A percentile compares a stretch with the other conserved stretches of the same genome.
Conservation (phyloP, 2,888 invertebrate species). For the Acanthacorydalis orientalis region DNA sequence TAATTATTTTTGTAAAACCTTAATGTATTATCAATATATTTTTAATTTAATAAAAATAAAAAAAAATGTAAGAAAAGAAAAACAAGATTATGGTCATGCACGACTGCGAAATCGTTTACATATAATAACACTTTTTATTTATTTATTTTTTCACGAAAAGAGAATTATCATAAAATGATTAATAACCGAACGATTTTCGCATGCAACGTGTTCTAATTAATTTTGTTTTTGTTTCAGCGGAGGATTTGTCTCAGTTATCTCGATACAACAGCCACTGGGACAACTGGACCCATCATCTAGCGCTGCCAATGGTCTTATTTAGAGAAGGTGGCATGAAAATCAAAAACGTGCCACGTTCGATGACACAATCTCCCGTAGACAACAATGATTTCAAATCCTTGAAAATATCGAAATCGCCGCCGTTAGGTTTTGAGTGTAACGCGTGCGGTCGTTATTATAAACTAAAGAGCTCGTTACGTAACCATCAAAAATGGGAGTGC, state of each 20-base stretch:
- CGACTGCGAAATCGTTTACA: constrained; percentile 4
- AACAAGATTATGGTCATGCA: neutral
- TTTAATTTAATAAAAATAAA: neutral
- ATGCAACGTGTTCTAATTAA: constrained; percentile 24
- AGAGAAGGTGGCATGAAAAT: constrained; percentile 33
- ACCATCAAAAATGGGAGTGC: constrained; percentile 76
- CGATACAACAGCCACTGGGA: constrained; percentile 39
- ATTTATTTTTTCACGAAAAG: neutral
- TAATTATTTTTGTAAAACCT: neutral
- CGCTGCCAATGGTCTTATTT: constrained; percentile 48
- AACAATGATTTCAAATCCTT: too few relatives aligned
- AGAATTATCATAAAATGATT: constrained; percentile 3
- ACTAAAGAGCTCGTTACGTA: constrained; percentile 66
- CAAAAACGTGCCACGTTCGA: constrained; percentile 6
- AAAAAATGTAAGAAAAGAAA: too few relatives aligned
- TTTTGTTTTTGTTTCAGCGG: constrained; percentile 29
- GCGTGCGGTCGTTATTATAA: constrained; percentile 76
- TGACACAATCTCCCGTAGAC: constrained; percentile 8
- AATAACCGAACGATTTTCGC: neutral
- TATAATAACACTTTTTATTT: constrained; percentile 5
- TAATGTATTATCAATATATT: neutral
- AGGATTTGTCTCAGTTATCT: constrained; percentile 47
- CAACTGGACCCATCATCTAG: constrained; percentile 58
- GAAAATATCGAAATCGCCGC: constrained; percentile 17
- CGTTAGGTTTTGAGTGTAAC: constrained; percentile 54